Evolutionary conservation across 2,888 invertebrate genomes (phyloP).

Genomic region (Pachliopta kotzebuea): DNA sequence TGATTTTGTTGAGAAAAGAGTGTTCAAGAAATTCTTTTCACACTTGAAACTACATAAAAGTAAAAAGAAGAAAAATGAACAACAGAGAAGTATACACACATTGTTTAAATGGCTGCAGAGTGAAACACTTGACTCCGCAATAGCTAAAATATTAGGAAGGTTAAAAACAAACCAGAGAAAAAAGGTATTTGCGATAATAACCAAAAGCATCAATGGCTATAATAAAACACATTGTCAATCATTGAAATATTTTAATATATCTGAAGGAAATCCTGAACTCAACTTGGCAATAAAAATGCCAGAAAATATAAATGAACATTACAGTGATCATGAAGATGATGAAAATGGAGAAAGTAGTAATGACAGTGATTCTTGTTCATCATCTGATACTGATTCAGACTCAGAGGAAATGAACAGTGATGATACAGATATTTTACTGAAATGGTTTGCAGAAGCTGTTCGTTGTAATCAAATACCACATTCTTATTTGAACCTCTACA

Average conservation of each 20-base stretch:
- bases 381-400: constrained; percentile 29
- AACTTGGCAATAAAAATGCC: constrained; percentile 34
- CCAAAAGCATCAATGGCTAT: constrained; percentile 84
- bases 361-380: constrained; percentile 30
- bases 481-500: constrained; percentile 84
- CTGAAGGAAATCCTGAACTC: constrained; percentile 35
- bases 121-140: constrained; percentile 85
- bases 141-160: constrained; percentile 83
- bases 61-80: constrained; percentile 76
- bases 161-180: constrained; percentile 79
- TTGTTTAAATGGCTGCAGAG: constrained; percentile 88
- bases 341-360: constrained; percentile 39
- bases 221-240: constrained; percentile 79
- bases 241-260: constrained; percentile 78
- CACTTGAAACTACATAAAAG: constrained; percentile 82
- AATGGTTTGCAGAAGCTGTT: constrained; percentile 84
- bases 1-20: constrained; percentile 87
- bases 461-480: constrained; percentile 82
- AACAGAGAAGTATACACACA: constrained; percentile 85
- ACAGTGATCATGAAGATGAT: constrained; percentile 38
- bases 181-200: constrained; percentile 79
- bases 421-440: constrained; percentile 38
- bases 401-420: constrained; percentile 32
- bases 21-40: constrained; percentile 86
- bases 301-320: constrained; percentile 35